These are phyloP conservation scores for Asarcornis scutulata DNA, from an alignment of 2,113 vertebrate species.

Conservation along the genomic window DNA sequence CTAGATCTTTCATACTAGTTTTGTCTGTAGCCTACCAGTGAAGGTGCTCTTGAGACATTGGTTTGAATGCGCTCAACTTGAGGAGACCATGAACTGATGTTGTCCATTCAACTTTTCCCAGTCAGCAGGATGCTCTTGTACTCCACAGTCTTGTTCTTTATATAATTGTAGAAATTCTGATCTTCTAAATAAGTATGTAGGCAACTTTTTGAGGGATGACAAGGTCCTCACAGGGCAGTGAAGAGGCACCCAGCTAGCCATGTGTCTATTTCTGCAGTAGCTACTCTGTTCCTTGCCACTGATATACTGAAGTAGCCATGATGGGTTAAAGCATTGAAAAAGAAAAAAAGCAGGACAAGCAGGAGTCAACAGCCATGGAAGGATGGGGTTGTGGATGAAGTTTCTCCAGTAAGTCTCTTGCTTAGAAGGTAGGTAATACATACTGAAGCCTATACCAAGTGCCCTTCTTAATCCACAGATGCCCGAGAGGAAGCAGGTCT, in stretches of 20 bases:
- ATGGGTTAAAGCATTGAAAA: background rate
- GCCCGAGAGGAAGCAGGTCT: background rate
- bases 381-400: background rate
- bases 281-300: background rate
- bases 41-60: background rate
- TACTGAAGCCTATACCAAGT: background rate
- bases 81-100: background rate
- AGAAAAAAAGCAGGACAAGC: background rate
- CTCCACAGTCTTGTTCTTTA: background rate
- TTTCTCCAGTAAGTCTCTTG: background rate
- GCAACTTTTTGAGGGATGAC: background rate
- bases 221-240: background rate
- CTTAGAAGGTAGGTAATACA: background rate
- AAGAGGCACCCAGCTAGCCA: background rate
- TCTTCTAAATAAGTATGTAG: background rate
- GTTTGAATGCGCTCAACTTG: background rate
- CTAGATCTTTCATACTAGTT: background rate
- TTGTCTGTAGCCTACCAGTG: background rate
- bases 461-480: background rate
- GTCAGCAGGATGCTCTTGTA: background rate
- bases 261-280: background rate
- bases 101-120: background rate
- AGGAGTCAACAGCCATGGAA: background rate
- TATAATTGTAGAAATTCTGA: background rate
- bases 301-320: background rate